Percentiles rank a stretch among this genome's conserved stretches.
phyloP scores from a whole-genome alignment of 2,888 invertebrate genomes.

The Platycheirus albimanus region DNA sequence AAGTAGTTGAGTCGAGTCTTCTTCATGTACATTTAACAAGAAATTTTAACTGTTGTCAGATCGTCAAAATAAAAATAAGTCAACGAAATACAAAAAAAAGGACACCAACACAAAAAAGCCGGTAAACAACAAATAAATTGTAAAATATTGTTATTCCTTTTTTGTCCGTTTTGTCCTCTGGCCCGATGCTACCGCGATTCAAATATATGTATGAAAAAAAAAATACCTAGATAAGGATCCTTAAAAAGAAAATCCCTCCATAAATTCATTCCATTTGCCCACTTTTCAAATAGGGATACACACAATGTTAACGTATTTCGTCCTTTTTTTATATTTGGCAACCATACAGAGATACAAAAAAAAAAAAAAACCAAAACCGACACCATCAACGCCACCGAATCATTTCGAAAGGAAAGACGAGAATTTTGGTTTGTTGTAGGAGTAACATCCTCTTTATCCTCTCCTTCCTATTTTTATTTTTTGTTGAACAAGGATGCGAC shows the following conservation, averaged over 20 bases:
- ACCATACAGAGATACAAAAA: constrained; percentile 29
- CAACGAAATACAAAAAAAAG: constrained; percentile 8
- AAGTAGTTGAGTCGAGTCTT: constrained; percentile 23
- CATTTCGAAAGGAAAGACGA: constrained; percentile 39
- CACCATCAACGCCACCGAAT: constrained; percentile 11
- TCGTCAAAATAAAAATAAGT: constrained; percentile 52
- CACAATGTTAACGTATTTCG: constrained; percentile 45
- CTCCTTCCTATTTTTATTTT: not conserved
- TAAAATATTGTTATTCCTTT: constrained; percentile 70
- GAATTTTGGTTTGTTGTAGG: constrained; percentile 10
- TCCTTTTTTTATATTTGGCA: constrained; percentile 40
- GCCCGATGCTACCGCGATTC: not conserved
- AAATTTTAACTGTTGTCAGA: constrained; percentile 67
- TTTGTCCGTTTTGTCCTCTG: constrained; percentile 58
- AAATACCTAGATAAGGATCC: constrained; percentile 34
- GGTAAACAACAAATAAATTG: constrained; percentile 22
- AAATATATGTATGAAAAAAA: not conserved
- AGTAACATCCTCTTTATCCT: constrained; percentile 26
- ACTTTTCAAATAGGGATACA: constrained; percentile 48
- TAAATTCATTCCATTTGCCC: constrained; percentile 61
- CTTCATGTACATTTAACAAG: constrained; percentile 62
- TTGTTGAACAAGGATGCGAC: constrained; percentile 46
- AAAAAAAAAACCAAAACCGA: constrained; percentile 23
- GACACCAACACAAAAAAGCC: not conserved
- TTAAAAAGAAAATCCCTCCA: constrained; percentile 15